A percentile compares a stretch with the other conserved stretches of the same genome.
These are phyloP conservation scores for Neoaliturus tenellus DNA, from an alignment of 2,888 invertebrate genomes.

Conservation along the genomic window DNA sequence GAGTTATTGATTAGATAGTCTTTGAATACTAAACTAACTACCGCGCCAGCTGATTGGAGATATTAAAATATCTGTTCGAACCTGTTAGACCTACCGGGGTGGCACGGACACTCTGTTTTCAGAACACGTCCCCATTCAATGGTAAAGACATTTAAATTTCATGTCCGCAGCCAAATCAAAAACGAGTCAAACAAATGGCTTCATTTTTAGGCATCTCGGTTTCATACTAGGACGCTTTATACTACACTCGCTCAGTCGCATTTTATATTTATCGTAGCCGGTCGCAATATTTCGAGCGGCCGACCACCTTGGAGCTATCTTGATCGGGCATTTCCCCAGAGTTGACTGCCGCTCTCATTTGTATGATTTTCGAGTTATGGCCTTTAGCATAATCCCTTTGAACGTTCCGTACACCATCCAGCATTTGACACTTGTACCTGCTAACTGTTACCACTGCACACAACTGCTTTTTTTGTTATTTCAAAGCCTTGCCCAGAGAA, in stretches of 20 bases:
- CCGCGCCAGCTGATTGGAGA: constrained; percentile 26
- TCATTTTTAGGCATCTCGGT: constrained; percentile 32
- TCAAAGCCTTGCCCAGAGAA: no score
- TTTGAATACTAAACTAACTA: constrained; percentile 38
- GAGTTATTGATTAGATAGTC: constrained; percentile 18
- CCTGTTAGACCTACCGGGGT: background rate
- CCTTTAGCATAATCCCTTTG: no score
- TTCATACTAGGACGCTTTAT: background rate
- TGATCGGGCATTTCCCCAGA: background rate
- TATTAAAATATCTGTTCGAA: constrained; percentile 25
- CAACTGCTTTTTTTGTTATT: no score
- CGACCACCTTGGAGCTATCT: background rate
- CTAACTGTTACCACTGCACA: no score
- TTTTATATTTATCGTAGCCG: constrained; percentile 1
- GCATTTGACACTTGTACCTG: no score
- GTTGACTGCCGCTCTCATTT: background rate
- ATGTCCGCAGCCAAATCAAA: constrained; percentile 48
- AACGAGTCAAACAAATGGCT: constrained; percentile 46
- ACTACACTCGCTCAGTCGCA: background rate
- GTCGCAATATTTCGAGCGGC: background rate
- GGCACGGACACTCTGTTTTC: constrained; percentile 12
- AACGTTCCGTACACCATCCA: no score
- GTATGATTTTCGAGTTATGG: background rate
- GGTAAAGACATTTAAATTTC: constrained; percentile 53
- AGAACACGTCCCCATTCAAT: constrained; percentile 45